A percentile compares a stretch with the other conserved stretches of the same genome.
Conservation (phyloP, 2,113 vertebrate genomes). For the Pseudopodoces humilis region DNA sequence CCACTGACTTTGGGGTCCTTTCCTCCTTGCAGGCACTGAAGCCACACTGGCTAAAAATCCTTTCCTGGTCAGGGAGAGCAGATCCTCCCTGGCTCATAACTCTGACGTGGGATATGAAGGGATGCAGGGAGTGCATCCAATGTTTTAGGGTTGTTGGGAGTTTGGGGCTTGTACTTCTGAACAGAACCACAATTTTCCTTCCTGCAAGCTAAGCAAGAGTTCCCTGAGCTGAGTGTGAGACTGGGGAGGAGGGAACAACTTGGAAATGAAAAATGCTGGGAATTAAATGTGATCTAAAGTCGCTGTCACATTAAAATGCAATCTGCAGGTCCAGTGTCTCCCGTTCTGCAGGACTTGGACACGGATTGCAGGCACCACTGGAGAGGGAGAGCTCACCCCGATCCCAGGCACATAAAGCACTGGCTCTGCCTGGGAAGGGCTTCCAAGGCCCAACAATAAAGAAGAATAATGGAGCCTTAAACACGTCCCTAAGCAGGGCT, state of each 20-base stretch:
- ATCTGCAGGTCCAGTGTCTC: background rate
- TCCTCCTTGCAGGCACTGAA: background rate
- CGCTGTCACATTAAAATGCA: background rate
- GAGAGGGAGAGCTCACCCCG: background rate
- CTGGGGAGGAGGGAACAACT: background rate
- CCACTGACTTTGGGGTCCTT: background rate
- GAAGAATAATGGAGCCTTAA: conserved; percentile 14
- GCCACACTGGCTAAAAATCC: background rate
- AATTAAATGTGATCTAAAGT: conserved; percentile 31
- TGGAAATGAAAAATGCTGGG: background rate
- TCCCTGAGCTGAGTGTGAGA: background rate
- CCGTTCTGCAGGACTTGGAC: background rate
- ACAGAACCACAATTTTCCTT: background rate
- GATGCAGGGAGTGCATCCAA: background rate
- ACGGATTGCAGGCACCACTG: background rate
- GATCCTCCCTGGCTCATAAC: background rate
- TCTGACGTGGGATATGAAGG: background rate
- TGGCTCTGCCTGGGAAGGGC: background rate
- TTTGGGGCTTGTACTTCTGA: background rate
- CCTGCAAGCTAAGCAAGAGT: background rate
- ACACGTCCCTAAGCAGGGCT: background rate
- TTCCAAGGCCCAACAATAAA: conserved; percentile 5
- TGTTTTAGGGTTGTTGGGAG: background rate
- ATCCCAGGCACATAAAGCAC: conserved; percentile 21
- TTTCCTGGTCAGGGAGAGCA: background rate